phyloP scores from a whole-genome alignment of 2,888 invertebrate species.

The Prostheceraeus crozeri region DNA sequence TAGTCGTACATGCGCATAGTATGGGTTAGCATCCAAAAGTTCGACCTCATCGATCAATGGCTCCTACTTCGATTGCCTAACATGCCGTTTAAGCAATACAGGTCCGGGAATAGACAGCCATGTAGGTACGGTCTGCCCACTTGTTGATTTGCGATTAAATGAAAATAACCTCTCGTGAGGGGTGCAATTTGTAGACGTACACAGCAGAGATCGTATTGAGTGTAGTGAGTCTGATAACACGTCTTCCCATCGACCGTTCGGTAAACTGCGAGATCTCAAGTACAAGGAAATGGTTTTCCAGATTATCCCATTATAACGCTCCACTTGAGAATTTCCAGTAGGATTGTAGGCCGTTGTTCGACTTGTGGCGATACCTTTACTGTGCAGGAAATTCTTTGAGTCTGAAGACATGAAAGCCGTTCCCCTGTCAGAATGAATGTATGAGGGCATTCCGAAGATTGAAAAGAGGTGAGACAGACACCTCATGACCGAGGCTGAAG shows the following conservation, averaged over 20 bases:
- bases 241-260: constrained; percentile 35
- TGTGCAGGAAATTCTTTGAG: constrained; percentile 36
- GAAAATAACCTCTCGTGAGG: constrained; percentile 37
- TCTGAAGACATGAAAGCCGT: constrained; percentile 42
- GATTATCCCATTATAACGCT: constrained; percentile 41
- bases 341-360: constrained; percentile 40
- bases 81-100: constrained; percentile 38
- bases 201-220: constrained; percentile 41
- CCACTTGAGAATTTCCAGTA: constrained; percentile 39
- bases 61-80: constrained; percentile 32
- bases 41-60: constrained; percentile 39
- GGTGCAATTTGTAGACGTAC: constrained; percentile 35
- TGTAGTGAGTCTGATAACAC: constrained; percentile 40
- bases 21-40: constrained; percentile 36
- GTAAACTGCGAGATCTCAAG: constrained; percentile 33
- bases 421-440: constrained; percentile 41
- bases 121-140: constrained; percentile 30
- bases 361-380: constrained; percentile 37
- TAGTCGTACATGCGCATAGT: constrained; percentile 38
- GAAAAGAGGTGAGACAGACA: constrained; percentile 40
- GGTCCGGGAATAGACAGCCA: constrained; percentile 36
- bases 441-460: constrained; percentile 40
- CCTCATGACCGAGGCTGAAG: constrained; percentile 37
- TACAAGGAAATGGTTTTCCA: constrained; percentile 40
- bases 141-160: constrained; percentile 9